phyloP scores from a whole-genome alignment of 2,888 invertebrate genomes.

The Drosophila robusta region DNA sequence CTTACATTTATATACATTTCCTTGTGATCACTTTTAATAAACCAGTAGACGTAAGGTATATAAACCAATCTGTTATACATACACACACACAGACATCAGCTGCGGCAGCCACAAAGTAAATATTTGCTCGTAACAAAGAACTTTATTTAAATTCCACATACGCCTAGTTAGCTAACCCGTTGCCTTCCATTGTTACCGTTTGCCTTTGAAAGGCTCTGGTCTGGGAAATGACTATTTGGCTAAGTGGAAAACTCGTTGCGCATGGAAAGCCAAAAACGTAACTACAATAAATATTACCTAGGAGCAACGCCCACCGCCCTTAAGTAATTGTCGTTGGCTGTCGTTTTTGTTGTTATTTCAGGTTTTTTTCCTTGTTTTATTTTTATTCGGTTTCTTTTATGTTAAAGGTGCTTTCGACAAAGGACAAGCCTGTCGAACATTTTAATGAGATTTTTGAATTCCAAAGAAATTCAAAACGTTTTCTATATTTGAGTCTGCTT shows the following conservation, averaged over 20 bases:
- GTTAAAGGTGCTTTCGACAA: slow-evolving; percentile 26
- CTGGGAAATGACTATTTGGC: slow-evolving; percentile 32
- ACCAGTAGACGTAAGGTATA: background rate
- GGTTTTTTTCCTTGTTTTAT: slow-evolving; percentile 7
- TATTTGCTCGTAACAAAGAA: slow-evolving; percentile 27
- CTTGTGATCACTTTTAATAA: background rate
- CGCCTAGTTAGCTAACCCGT: slow-evolving; percentile 32
- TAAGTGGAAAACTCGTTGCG: slow-evolving; percentile 25
- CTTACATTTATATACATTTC: too few relatives aligned
- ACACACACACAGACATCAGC: slow-evolving; percentile 10
- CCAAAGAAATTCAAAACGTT: slow-evolving; percentile 56
- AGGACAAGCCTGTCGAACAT: slow-evolving; percentile 49
- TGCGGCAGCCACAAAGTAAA: slow-evolving; percentile 30
- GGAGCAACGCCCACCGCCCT: slow-evolving; percentile 9
- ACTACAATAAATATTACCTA: slow-evolving; percentile 22
- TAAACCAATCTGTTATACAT: background rate
- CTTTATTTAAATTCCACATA: slow-evolving; percentile 42
- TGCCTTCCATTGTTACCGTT: slow-evolving; percentile 4
- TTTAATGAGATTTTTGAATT: slow-evolving; percentile 71
- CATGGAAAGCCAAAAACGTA: slow-evolving; percentile 22
- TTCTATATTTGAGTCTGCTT: slow-evolving; percentile 11
- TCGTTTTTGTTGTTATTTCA: slow-evolving; percentile 10
- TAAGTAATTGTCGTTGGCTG: slow-evolving; percentile 18
- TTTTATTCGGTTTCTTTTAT: slow-evolving; percentile 24
- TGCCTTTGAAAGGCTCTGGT: background rate